These are phyloP conservation scores for Dolichallabes microphthalmus DNA, from an alignment of 2,113 vertebrate species.

Conservation along the genomic window DNA sequence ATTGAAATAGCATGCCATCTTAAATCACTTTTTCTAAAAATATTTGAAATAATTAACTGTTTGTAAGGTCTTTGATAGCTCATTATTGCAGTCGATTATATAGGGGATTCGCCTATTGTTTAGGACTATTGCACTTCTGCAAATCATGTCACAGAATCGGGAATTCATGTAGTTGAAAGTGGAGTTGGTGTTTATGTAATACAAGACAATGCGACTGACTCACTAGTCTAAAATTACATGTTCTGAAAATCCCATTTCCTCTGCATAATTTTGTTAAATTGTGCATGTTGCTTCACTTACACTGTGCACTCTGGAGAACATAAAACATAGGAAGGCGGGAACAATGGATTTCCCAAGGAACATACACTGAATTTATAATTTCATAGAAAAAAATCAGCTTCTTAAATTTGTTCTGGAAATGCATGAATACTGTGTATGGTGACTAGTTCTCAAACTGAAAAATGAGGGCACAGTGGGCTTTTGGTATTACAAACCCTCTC, in stretches of 20 bases:
- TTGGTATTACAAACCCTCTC: neutral
- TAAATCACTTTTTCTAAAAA: slow-evolving; percentile 11
- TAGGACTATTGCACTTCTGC: neutral
- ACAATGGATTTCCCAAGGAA: neutral
- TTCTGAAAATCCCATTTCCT: slow-evolving; percentile 12
- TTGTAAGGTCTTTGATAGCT: neutral
- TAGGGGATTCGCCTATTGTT: neutral
- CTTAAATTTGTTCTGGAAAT: neutral
- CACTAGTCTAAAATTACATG: neutral
- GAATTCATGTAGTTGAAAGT: neutral
- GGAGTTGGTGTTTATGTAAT: neutral
- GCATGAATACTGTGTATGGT: neutral
- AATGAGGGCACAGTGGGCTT: neutral
- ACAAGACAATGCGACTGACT: slow-evolving; percentile 12
- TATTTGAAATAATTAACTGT: neutral
- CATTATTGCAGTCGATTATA: neutral
- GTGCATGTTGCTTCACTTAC: slow-evolving; percentile 19
- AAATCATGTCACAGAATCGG: neutral
- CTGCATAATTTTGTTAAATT: slow-evolving; percentile 24
- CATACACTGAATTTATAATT: neutral
- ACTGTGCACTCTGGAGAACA: neutral
- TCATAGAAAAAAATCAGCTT: neutral
- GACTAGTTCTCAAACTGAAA: neutral
- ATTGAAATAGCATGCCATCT: neutral
- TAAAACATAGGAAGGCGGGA: neutral